A percentile compares a stretch with the other conserved stretches of the same genome.
phyloP scores from a whole-genome alignment of 2,113 vertebrate genomes.

The Strix uralensis region DNA sequence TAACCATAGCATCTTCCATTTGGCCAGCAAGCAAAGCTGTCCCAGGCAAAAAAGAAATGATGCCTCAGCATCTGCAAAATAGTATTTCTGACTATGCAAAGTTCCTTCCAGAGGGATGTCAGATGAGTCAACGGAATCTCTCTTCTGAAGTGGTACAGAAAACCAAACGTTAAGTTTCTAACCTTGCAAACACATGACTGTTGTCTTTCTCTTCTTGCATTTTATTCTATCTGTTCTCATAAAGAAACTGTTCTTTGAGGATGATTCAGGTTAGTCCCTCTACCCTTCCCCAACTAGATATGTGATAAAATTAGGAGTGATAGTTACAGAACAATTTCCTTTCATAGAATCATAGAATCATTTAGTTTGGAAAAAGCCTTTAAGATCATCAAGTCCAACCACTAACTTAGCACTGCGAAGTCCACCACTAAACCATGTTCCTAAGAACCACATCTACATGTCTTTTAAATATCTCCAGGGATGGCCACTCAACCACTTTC shows the following conservation, averaged over 20 bases:
- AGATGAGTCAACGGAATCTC: background rate
- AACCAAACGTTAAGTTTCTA: background rate
- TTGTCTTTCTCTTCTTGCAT: background rate
- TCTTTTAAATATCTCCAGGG: too few relatives aligned
- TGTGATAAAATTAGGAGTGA: constrained; percentile 15
- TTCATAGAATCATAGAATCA: background rate
- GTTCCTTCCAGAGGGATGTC: background rate
- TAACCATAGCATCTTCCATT: background rate
- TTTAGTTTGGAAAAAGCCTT: too few relatives aligned
- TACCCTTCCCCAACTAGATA: background rate
- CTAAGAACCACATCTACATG: too few relatives aligned
- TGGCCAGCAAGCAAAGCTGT: background rate
- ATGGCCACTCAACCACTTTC: too few relatives aligned
- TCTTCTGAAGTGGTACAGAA: background rate
- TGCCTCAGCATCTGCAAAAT: background rate
- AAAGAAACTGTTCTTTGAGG: background rate
- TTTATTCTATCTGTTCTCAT: background rate
- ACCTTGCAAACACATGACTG: background rate
- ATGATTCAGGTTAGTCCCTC: background rate
- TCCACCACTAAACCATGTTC: too few relatives aligned
- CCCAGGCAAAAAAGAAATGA: background rate
- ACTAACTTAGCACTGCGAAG: too few relatives aligned
- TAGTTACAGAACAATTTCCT: background rate
- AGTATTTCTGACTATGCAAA: background rate
- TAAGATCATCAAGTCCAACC: too few relatives aligned